Percentiles rank a stretch among this genome's conserved stretches.
These are phyloP conservation scores for Dorcus hopei DNA, from an alignment of 2,888 invertebrate species.

Conservation along the genomic window DNA sequence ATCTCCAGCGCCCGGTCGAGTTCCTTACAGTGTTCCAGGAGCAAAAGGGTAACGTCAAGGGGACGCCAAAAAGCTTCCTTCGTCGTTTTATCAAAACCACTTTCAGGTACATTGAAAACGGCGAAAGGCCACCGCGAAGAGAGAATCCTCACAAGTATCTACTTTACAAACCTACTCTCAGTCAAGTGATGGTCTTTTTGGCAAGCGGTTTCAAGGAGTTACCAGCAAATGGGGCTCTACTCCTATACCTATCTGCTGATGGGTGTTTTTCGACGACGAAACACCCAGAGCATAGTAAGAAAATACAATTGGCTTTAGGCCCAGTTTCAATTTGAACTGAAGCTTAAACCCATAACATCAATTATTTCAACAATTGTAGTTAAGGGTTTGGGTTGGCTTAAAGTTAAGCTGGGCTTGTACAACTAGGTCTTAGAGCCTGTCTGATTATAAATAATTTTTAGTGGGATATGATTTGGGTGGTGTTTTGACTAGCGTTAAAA, in stretches of 20 bases:
- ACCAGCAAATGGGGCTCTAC: slow-evolving; percentile 83
- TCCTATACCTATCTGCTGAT: slow-evolving; percentile 93
- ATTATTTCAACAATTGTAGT: no score
- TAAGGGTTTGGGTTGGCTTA: no score
- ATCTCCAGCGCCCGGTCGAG: slow-evolving; percentile 66
- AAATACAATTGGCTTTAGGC: background rate
- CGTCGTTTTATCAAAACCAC: background rate
- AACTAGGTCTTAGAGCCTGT: background rate
- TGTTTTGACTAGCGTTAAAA: slow-evolving; percentile 81
- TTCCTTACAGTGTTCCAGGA: slow-evolving; percentile 52
- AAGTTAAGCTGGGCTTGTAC: no score
- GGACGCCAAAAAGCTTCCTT: background rate
- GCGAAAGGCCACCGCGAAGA: slow-evolving; percentile 64
- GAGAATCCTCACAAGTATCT: slow-evolving; percentile 97
- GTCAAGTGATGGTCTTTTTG: slow-evolving; percentile 89
- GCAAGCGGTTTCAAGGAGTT: slow-evolving; percentile 91
- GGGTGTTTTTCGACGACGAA: slow-evolving; percentile 79
- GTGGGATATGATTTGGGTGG: slow-evolving; percentile 91
- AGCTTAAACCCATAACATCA: no score
- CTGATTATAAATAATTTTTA: slow-evolving; percentile 41
- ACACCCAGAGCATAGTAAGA: slow-evolving; percentile 85
- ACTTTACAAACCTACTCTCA: slow-evolving; percentile 90
- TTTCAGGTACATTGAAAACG: slow-evolving; percentile 61
- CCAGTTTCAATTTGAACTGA: no score
- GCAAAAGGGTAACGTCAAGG: slow-evolving; percentile 40